These are phyloP conservation scores for Ceyx melanurus DNA, from an alignment of 2,113 vertebrate species.

Conservation along the genomic window DNA sequence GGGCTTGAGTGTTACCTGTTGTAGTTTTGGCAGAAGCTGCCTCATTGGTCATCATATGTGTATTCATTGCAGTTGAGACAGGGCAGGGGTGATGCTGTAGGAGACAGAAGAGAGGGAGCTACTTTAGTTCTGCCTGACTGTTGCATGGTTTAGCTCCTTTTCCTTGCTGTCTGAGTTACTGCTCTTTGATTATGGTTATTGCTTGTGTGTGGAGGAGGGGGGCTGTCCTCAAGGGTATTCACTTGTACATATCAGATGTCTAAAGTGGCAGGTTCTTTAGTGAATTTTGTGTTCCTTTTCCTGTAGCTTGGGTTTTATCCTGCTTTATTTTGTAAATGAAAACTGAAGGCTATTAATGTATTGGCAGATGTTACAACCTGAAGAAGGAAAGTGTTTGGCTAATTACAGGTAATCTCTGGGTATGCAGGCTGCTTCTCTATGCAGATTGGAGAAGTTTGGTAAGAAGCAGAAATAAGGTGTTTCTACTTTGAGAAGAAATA, in stretches of 20 bases:
- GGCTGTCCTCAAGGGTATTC: background rate
- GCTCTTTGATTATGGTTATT: background rate
- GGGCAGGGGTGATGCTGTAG: background rate
- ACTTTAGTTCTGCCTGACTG: background rate
- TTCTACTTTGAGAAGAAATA: background rate
- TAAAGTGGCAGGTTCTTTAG: background rate
- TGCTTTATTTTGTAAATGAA: background rate
- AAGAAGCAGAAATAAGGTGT: background rate
- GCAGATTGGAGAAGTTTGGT: background rate
- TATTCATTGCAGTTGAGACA: rapidly evolving
- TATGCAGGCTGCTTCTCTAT: background rate
- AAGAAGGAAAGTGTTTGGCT: background rate
- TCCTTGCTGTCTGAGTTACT: constrained; percentile 23
- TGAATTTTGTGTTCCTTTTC: background rate
- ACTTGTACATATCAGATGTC: background rate
- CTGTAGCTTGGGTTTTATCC: background rate
- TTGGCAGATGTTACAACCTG: background rate
- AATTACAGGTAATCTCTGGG: background rate
- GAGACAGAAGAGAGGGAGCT: background rate
- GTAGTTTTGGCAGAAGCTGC: background rate
- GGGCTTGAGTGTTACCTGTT: background rate
- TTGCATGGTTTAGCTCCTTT: background rate
- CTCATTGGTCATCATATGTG: background rate
- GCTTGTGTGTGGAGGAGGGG: background rate
- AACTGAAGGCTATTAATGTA: background rate